Percentiles rank a stretch among this genome's conserved stretches.
Evolutionary conservation across 2,797 vertebrate genomes (phyloP).

Genomic region (Salarias fasciatus): DNA sequence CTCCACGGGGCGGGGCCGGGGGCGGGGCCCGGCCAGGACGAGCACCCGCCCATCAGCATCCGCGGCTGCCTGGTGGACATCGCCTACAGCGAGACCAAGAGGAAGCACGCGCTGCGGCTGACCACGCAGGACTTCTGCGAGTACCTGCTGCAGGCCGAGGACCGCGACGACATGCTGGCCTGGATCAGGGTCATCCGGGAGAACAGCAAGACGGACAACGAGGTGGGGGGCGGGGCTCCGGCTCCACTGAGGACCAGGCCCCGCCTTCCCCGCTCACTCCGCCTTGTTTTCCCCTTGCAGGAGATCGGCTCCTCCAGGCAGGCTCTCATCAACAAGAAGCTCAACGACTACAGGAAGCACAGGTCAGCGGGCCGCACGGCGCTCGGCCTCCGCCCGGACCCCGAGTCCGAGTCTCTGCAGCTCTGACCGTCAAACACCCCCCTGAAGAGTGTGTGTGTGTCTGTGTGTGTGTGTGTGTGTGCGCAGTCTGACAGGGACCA

Average conservation of each 20-base stretch:
- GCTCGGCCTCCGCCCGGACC: no score
- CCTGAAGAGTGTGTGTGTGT: no score
- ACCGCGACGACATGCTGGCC: slow-evolving; percentile 95
- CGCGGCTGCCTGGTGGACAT: slow-evolving; percentile 96
- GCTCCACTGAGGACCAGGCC: no score
- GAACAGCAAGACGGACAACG: slow-evolving; percentile 94
- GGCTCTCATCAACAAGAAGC: slow-evolving; percentile 96
- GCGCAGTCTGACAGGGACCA: slow-evolving; percentile 86
- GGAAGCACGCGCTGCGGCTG: slow-evolving; percentile 93
- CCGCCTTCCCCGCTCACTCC: neutral
- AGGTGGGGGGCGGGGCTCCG: no score
- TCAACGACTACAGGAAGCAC: slow-evolving; percentile 96
- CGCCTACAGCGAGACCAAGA: slow-evolving; percentile 97
- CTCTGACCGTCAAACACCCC: no score
- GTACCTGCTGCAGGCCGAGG: slow-evolving; percentile 97
- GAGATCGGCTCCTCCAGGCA: slow-evolving; percentile 95
- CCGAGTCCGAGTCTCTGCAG: no score
- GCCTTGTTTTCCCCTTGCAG: slow-evolving; percentile 67
- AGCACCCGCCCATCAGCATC: slow-evolving; percentile 91
- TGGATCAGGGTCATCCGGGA: slow-evolving; percentile 96
- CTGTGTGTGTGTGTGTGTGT: neutral
- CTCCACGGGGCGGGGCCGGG: slow-evolving; percentile 84
- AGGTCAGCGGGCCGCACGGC: slow-evolving; percentile 81
- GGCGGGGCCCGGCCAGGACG: slow-evolving; percentile 80
- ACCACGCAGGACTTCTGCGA: slow-evolving; percentile 98